These are phyloP conservation scores for Pogoniulus pusillus DNA, from an alignment of 2,797 vertebrate genomes.

Conservation along the genomic window DNA sequence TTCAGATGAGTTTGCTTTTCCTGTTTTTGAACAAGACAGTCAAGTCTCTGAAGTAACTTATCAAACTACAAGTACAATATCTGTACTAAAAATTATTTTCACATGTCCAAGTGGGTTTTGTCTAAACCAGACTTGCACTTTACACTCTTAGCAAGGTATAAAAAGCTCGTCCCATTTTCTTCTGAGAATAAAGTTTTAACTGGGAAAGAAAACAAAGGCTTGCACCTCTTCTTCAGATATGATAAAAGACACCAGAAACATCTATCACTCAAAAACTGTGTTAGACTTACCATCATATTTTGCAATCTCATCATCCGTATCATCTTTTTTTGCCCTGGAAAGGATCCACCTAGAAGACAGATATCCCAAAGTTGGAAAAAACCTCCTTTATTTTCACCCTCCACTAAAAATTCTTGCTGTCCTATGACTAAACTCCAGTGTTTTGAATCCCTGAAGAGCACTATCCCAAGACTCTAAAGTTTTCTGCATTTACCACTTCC, in stretches of 20 bases:
- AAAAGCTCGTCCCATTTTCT: background rate
- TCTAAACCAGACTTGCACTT: background rate
- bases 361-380: background rate
- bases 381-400: too few species aligned
- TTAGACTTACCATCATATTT: constrained; percentile 92
- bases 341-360: constrained; percentile 86
- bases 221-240: background rate
- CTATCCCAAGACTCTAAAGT: background rate
- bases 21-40: background rate
- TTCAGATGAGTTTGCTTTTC: background rate
- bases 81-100: background rate
- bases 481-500: background rate
- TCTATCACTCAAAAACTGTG: background rate
- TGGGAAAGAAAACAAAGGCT: background rate
- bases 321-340: constrained; percentile 95
- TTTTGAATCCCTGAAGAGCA: background rate
- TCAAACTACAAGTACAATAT: background rate
- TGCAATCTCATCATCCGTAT: constrained; percentile 93
- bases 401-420: background rate
- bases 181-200: background rate
- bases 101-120: background rate
- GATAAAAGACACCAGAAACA: background rate
- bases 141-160: background rate
- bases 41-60: background rate
- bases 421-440: background rate